Conservation (phyloP, 1,140 invertebrate genomes). For the Chironomus striatipennis region DNA sequence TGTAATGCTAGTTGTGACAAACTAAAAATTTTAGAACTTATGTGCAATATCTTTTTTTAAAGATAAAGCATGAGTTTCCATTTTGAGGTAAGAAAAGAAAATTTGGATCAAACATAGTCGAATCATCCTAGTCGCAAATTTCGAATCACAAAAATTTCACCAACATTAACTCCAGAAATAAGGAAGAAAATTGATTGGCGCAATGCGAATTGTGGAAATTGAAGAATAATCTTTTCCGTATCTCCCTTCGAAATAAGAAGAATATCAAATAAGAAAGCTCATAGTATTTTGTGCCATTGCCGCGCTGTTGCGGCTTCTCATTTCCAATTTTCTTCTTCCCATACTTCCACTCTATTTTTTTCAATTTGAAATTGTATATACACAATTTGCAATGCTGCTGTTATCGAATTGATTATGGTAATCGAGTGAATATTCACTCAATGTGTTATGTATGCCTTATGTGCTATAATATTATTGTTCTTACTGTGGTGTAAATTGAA, state of each 20-base stretch:
- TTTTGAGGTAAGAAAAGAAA: no score
- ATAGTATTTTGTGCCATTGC: neutral
- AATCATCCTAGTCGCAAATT: no score
- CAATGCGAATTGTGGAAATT: neutral
- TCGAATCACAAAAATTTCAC: no score
- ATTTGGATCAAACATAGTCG: no score
- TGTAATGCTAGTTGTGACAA: no score
- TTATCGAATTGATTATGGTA: constrained; percentile 14
- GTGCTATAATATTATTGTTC: neutral
- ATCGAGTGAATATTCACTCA: constrained; percentile 10
- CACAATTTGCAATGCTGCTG: constrained; percentile 5
- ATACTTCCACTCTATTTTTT: neutral
- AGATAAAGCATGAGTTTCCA: no score
- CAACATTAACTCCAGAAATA: neutral
- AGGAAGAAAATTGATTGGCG: neutral
- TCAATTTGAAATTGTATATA: neutral
- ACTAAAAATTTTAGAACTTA: no score
- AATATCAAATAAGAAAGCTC: no score
- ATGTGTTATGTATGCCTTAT: neutral
- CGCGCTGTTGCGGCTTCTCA: neutral
- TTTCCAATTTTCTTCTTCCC: neutral
- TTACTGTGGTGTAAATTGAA: neutral
- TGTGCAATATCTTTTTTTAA: no score
- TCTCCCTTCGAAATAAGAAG: neutral
- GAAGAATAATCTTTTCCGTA: neutral